Base-by-base conservation (phyloP, 37 sponge, comb jelly and placozoan genomes). In the Halisarca cf. caerulea region DNA sequence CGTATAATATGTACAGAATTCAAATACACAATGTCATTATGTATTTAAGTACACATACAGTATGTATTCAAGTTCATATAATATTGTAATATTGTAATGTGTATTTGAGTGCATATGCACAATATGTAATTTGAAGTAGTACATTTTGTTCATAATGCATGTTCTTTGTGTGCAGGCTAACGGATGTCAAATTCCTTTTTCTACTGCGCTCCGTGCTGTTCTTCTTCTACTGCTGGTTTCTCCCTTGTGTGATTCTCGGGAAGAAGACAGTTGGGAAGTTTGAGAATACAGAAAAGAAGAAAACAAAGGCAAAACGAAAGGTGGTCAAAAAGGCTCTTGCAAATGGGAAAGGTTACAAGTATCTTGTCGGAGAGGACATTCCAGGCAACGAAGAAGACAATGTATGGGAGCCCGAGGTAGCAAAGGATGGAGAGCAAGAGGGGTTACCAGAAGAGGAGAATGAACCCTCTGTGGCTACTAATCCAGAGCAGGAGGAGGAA, bases 141-240 rank as follows among this genome's bases (percentile, higher is more conserved):
- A n/a, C n/a, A n/a, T n/a, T n/a, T 18, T 60, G 59, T 11, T 30
- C 38, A n/a, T 5, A n/a, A 59, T 60, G 54, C 80, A 27, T 30
- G 27, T 33, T 24, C 33, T 60, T 81, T 30, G 32, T 6, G 37
- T 51, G 27, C 80, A 93, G 94, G 68, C 23, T 93, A 33, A 54
- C 90, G 2, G 94, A 93, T 55, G 85, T 93, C 36, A 74, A 82
- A 61, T 85, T 82, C 43, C 24, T 88, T 1, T 21, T 73, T 1
- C 24, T 93, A 0, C 33, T 93, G 30, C 87, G 84, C 42, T 61
- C 94, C 24, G 28, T 93, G 14, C 90, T 84, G 69, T 93, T 93
- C 86, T 93, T 93, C 79, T 93, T 90, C 80, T 93, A 85, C 86
- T 88, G 89, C 38, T 79, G 79, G 36, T 79, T 93, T 32, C 70